A percentile compares a stretch with the other conserved stretches of the same genome.
These are phyloP conservation scores for Atrina japonica DNA, from an alignment of 2,888 invertebrate genomes.

Conservation along the genomic window DNA sequence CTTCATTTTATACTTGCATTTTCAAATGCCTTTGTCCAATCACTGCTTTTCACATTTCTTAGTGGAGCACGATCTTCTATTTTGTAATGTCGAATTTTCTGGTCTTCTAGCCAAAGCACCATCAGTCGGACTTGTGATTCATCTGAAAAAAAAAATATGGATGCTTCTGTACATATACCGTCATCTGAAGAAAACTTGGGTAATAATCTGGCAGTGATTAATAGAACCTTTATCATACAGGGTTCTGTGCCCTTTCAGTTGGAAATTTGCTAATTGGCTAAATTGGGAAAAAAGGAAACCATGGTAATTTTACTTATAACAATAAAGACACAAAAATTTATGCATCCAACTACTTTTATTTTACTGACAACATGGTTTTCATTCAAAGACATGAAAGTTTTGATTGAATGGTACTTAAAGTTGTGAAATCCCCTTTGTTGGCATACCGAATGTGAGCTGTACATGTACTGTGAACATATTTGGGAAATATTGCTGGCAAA, in stretches of 20 bases:
- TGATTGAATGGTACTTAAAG: too few species aligned
- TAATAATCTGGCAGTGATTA: not conserved
- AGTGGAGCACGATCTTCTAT: conserved; percentile 90
- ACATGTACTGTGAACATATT: not conserved
- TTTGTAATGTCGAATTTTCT: conserved; percentile 93
- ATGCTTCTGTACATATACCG: not conserved
- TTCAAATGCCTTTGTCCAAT: conserved; percentile 88
- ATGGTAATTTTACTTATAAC: too few species aligned
- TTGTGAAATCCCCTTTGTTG: too few species aligned
- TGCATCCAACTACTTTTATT: too few species aligned
- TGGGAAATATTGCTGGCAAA: too few species aligned
- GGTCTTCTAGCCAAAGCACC: conserved; percentile 95
- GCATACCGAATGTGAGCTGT: too few species aligned
- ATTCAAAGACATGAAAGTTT: too few species aligned
- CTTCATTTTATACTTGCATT: conserved; percentile 65
- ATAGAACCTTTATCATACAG: too few species aligned
- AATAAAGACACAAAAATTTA: too few species aligned
- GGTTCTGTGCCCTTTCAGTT: too few species aligned
- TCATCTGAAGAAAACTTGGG: not conserved
- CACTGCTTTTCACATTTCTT: conserved; percentile 85
- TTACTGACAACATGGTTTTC: too few species aligned
- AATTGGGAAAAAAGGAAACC: not conserved
- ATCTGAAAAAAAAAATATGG: conserved; percentile 83
- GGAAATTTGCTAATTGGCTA: not conserved
- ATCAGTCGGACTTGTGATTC: conserved; percentile 89